Conservation (phyloP, 2,113 vertebrate genomes). For the Dipodomys merriami region DNA sequence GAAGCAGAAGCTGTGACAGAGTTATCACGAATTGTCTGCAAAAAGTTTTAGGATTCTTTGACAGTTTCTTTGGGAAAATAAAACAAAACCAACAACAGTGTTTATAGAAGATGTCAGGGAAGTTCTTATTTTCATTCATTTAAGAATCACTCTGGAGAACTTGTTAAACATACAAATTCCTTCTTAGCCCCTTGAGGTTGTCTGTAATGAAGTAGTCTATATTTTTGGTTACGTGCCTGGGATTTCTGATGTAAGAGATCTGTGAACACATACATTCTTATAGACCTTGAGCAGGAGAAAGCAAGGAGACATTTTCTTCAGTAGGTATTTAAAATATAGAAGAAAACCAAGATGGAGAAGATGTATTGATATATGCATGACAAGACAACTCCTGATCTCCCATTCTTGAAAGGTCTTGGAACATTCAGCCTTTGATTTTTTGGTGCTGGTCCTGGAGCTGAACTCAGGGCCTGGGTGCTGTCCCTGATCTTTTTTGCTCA, state of each 20-base stretch:
- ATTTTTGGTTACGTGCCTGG: conserved; percentile 6
- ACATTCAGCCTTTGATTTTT: neutral
- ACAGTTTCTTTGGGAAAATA: neutral
- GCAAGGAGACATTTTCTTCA: conserved; percentile 25
- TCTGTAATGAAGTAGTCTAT: neutral
- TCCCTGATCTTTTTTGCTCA: too few relatives aligned
- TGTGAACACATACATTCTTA: neutral
- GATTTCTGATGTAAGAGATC: neutral
- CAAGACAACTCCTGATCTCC: neutral
- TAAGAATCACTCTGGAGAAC: neutral
- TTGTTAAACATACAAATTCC: neutral
- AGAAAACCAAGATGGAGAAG: neutral
- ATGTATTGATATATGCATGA: neutral
- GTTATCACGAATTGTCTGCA: neutral
- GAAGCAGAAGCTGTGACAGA: neutral
- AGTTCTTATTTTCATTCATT: neutral
- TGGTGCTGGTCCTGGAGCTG: too few relatives aligned
- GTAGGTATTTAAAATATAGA: conserved; percentile 4
- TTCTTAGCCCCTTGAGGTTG: neutral
- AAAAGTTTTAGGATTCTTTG: conserved; percentile 41
- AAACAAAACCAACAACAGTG: neutral
- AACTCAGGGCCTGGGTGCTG: too few relatives aligned
- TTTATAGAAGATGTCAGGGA: neutral
- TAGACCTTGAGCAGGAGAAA: neutral
- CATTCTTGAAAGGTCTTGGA: neutral